phyloP scores from a whole-genome alignment of 1,140 invertebrate genomes.

The Cotesia chilonis region DNA sequence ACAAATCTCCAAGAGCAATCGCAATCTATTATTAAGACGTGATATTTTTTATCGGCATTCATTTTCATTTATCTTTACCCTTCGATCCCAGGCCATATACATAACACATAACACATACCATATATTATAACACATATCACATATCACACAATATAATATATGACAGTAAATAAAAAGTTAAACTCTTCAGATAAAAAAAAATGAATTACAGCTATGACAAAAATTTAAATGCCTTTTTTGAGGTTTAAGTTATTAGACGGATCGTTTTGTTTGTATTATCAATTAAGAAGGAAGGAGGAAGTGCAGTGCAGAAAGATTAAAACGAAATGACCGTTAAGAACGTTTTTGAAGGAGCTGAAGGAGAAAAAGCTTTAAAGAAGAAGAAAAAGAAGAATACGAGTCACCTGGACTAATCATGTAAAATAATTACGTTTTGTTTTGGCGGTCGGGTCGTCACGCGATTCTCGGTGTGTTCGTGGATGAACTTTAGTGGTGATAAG shows the following conservation, averaged over 20 bases:
- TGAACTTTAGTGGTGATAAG: slow-evolving; percentile 11
- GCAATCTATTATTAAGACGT: neutral
- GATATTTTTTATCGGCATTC: slow-evolving; percentile 8
- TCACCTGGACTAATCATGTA: slow-evolving; percentile 57
- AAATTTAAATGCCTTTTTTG: no score
- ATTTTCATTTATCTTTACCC: neutral
- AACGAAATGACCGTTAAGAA: slow-evolving; percentile 36
- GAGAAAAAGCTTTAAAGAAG: slow-evolving; percentile 29
- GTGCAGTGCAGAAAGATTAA: no score
- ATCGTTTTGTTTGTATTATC: neutral
- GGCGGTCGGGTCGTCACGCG: slow-evolving; percentile 56
- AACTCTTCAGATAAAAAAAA: no score
- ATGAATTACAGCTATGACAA: no score
- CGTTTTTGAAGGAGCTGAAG: slow-evolving; percentile 6
- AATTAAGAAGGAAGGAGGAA: neutral
- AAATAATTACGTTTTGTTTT: slow-evolving; percentile 64
- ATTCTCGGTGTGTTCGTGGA: slow-evolving; percentile 36
- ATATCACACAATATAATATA: no score
- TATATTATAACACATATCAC: no score
- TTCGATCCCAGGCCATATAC: no score
- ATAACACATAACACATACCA: no score
- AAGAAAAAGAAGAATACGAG: slow-evolving; percentile 31
- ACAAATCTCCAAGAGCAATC: slow-evolving; percentile 29
- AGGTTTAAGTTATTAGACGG: no score
- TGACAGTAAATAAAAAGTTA: no score